Conservation (phyloP, 1,140 invertebrate species). For the Drosophila teissieri region DNA sequence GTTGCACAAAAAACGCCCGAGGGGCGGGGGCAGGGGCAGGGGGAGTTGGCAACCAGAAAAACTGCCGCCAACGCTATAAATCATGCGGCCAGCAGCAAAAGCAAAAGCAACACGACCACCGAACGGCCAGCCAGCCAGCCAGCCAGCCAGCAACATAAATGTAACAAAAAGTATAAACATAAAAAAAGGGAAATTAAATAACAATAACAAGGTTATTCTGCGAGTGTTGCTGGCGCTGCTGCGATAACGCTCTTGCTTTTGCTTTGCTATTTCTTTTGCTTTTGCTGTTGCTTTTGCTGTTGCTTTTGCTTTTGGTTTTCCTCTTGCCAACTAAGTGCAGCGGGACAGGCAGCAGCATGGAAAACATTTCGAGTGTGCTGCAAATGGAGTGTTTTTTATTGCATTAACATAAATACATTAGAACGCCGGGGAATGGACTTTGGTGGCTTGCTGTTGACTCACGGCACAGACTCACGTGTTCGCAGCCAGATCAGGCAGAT, state of each 20-base stretch:
- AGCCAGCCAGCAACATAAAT: conserved; percentile 39
- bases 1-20: not conserved
- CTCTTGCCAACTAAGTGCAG: conserved; percentile 32
- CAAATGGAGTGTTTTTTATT: conserved; percentile 82
- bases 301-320: conserved; percentile 28
- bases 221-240: conserved; percentile 37
- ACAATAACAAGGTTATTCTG: conserved; percentile 76
- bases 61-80: conserved; percentile 70
- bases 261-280: conserved; percentile 14
- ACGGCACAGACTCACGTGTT: conserved; percentile 52
- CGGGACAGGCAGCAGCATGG: conserved; percentile 16
- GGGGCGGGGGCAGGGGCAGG: not conserved
- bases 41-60: conserved; percentile 45
- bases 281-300: conserved; percentile 28
- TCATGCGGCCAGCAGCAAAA: conserved; percentile 62
- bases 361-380: conserved; percentile 61
- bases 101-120: conserved; percentile 27
- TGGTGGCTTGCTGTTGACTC: conserved; percentile 50
- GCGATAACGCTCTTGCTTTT: conserved; percentile 24
- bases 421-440: conserved; percentile 52
- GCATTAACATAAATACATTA: conserved; percentile 83
- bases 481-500: conserved; percentile 1
- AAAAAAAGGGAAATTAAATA: conserved; percentile 78
- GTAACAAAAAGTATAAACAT: conserved; percentile 44
- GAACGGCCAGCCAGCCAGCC: not conserved